Evolutionary conservation across 2,888 invertebrate genomes (phyloP).

Genomic region (Drosophila niveifrons): DNA sequence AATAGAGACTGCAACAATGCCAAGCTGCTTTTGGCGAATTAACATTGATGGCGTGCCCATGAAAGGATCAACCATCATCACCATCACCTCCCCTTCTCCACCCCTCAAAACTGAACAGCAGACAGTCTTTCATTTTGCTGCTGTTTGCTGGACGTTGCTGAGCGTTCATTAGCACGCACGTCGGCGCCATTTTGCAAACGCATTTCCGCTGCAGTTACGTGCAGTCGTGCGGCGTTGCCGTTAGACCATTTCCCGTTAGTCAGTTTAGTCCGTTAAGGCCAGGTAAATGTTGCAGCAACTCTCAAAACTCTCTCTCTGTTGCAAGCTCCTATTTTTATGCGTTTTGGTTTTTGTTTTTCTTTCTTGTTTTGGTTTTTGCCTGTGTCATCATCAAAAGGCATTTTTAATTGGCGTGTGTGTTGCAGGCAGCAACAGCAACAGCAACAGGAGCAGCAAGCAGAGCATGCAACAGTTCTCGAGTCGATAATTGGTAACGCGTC

Average conservation of each 20-base stretch:
- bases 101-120: neutral
- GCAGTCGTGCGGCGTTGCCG: slow-evolving; percentile 58
- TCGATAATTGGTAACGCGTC: slow-evolving; percentile 83
- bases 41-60: slow-evolving; percentile 70
- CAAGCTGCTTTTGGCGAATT: slow-evolving; percentile 71
- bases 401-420: slow-evolving; percentile 75
- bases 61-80: slow-evolving; percentile 31
- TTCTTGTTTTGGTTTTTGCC: slow-evolving; percentile 16
- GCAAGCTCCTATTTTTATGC: slow-evolving; percentile 7
- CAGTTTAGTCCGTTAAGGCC: slow-evolving; percentile 49
- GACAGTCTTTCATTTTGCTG: slow-evolving; percentile 44
- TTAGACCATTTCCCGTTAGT: slow-evolving; percentile 50
- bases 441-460: neutral
- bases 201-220: slow-evolving; percentile 77
- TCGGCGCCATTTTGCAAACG: slow-evolving; percentile 79
- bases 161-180: slow-evolving; percentile 81
- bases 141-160: slow-evolving; percentile 54
- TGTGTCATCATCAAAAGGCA: slow-evolving; percentile 70
- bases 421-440: neutral
- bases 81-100: too few relatives aligned
- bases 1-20: slow-evolving; percentile 53
- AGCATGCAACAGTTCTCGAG: slow-evolving; percentile 71
- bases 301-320: slow-evolving; percentile 15
- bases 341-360: slow-evolving; percentile 22
- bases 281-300: slow-evolving; percentile 64